Evolutionary conservation across 2,888 invertebrate species (phyloP).

Genomic region (Athripsodes cinereus): DNA sequence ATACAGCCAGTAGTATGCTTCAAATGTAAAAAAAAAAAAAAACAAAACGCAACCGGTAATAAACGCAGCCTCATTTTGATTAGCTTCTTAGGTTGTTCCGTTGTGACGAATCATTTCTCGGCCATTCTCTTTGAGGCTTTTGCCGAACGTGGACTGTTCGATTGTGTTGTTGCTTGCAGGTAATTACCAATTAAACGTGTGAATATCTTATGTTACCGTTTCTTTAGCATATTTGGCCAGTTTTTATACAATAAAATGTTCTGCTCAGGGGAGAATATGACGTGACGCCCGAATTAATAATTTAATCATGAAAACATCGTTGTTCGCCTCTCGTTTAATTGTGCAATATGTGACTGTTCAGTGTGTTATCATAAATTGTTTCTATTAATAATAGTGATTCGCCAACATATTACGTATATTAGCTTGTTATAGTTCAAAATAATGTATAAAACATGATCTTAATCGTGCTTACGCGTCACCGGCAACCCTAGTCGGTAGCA

Average conservation of each 20-base stretch:
- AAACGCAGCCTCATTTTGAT: conserved; percentile 11
- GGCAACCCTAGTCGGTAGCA: conserved; percentile 42
- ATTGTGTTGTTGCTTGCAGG: conserved; percentile 43
- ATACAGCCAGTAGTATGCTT: background rate
- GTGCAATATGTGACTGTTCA: conserved; percentile 12
- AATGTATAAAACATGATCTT: no score
- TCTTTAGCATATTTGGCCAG: background rate
- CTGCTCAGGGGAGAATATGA: background rate
- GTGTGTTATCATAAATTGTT: no score
- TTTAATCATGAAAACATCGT: background rate
- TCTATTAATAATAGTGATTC: no score
- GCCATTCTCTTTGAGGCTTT: conserved; percentile 65
- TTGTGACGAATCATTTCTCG: conserved; percentile 49
- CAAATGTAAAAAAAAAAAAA: background rate
- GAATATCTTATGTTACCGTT: background rate
- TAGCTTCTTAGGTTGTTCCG: conserved; percentile 13
- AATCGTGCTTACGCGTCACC: conserved; percentile 48
- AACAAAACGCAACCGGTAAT: conserved; percentile 18
- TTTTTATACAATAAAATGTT: background rate
- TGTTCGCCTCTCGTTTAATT: conserved; percentile 4
- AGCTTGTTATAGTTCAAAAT: no score
- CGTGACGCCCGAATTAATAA: no score
- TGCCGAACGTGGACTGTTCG: conserved; percentile 56
- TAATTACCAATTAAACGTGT: conserved; percentile 36
- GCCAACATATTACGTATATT: no score